Evolutionary conservation across 2,113 vertebrate species (phyloP).

Genomic region (Nannospalax galili): DNA sequence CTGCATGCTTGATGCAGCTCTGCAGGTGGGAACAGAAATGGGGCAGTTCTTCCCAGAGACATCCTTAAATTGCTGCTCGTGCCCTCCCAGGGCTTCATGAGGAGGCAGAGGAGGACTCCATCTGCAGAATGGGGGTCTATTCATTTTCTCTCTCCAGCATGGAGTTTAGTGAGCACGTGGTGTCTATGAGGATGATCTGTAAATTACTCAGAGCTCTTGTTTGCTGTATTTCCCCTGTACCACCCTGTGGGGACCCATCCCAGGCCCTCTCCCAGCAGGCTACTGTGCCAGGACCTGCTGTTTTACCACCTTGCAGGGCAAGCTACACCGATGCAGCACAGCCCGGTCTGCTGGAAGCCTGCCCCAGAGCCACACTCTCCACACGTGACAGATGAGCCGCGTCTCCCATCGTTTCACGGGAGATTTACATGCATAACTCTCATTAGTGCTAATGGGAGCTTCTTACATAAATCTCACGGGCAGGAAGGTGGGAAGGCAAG

Average conservation of each 20-base stretch:
- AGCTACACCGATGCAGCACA: slow-evolving; percentile 46
- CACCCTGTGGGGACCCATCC: slow-evolving; percentile 57
- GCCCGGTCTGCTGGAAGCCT: slow-evolving; percentile 63
- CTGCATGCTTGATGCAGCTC: fast-evolving
- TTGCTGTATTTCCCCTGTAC: slow-evolving; percentile 30
- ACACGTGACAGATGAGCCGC: slow-evolving; percentile 68
- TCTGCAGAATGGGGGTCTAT: neutral
- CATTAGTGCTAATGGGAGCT: slow-evolving; percentile 67
- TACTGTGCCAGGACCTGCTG: slow-evolving; percentile 69
- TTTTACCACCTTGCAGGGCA: slow-evolving; percentile 62
- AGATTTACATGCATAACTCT: slow-evolving; percentile 73
- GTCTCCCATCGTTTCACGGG: slow-evolving; percentile 60
- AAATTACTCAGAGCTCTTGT: neutral
- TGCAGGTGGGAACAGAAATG: neutral
- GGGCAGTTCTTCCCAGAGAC: neutral
- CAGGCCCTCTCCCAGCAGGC: slow-evolving; percentile 43
- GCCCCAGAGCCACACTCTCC: slow-evolving; percentile 53
- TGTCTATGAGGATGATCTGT: neutral
- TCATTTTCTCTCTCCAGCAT: fast-evolving
- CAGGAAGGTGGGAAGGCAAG: neutral
- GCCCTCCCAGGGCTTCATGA: neutral
- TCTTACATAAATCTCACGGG: slow-evolving; percentile 64
- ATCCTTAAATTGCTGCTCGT: neutral
- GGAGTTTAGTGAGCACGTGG: neutral
- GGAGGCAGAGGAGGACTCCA: neutral